Percentiles rank a stretch among this genome's conserved stretches.
Evolutionary conservation across 2,113 vertebrate genomes (phyloP).

Genomic region (Chaetodon trifascialis): DNA sequence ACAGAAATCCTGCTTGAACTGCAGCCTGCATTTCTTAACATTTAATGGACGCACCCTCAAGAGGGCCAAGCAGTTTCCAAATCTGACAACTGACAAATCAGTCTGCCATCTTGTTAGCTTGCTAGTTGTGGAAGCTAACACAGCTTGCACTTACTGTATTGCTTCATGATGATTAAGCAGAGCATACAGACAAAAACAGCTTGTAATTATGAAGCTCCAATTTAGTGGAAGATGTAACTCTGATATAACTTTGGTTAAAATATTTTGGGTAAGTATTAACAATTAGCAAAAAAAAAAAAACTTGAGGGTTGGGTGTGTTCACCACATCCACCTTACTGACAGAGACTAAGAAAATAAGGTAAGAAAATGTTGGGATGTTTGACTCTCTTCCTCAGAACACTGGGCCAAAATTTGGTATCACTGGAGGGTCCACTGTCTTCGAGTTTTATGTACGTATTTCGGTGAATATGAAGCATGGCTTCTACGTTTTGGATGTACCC

Average conservation of each 20-base stretch:
- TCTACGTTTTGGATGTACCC: no score
- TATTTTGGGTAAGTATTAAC: slow-evolving; percentile 9
- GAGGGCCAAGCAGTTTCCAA: slow-evolving; percentile 28
- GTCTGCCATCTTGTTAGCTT: slow-evolving; percentile 44
- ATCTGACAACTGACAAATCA: slow-evolving; percentile 54
- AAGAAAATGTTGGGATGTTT: neutral
- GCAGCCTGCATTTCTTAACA: slow-evolving; percentile 15
- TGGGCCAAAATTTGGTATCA: neutral
- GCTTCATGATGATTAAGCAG: slow-evolving; percentile 39
- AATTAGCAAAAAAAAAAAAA: neutral
- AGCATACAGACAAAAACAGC: slow-evolving; percentile 26
- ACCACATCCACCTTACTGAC: neutral
- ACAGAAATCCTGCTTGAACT: slow-evolving; percentile 20
- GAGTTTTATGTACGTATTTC: neutral
- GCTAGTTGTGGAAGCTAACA: slow-evolving; percentile 38
- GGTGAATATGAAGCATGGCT: neutral
- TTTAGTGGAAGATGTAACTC: neutral
- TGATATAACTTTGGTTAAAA: slow-evolving; percentile 7
- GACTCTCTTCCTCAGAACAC: neutral
- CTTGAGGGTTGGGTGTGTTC: no score
- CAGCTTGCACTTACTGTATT: slow-evolving; percentile 12
- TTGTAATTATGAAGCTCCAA: neutral
- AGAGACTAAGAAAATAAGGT: neutral
- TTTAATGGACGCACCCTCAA: slow-evolving; percentile 22
- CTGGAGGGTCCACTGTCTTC: neutral